phyloP scores from a whole-genome alignment of 1,140 invertebrate genomes.

The Philopotamus ludificatus region DNA sequence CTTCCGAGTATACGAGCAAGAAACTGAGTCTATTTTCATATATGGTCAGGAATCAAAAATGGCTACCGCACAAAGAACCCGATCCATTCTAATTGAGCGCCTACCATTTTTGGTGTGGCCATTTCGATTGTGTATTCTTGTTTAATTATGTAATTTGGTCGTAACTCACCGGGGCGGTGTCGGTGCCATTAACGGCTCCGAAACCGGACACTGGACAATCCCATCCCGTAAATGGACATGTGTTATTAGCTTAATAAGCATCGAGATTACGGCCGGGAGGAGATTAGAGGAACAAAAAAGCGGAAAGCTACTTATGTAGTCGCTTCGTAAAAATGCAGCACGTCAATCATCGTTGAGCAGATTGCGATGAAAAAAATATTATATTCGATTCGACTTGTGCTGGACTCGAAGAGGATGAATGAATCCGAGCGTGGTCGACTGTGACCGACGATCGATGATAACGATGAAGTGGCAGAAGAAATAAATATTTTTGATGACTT shows the following conservation, averaged over 20 bases:
- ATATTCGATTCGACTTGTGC: background rate
- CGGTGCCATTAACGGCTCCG: conserved; percentile 1
- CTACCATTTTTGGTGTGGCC: conserved; percentile 29
- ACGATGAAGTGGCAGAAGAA: no score
- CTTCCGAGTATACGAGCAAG: background rate
- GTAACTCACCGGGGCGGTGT: conserved; percentile 26
- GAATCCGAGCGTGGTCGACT: no score
- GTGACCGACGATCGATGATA: no score
- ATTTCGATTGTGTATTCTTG: conserved; percentile 22
- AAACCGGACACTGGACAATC: conserved; percentile 5
- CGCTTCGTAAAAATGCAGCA: no score
- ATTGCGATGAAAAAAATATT: no score
- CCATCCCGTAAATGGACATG: conserved; percentile 21
- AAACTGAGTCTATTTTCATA: background rate
- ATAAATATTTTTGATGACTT: no score
- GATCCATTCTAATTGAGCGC: conserved; percentile 30
- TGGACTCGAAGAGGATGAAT: background rate
- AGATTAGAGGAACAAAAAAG: no score
- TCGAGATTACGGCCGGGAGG: background rate
- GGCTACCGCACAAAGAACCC: conserved; percentile 25
- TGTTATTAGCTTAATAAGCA: conserved; percentile 34
- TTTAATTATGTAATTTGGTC: conserved; percentile 37
- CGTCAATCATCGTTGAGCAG: no score
- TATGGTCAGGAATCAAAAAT: background rate
- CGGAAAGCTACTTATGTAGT: no score